Evolutionary conservation across 2,797 vertebrate species (phyloP).

Genomic region (Artibeus jamaicensis): DNA sequence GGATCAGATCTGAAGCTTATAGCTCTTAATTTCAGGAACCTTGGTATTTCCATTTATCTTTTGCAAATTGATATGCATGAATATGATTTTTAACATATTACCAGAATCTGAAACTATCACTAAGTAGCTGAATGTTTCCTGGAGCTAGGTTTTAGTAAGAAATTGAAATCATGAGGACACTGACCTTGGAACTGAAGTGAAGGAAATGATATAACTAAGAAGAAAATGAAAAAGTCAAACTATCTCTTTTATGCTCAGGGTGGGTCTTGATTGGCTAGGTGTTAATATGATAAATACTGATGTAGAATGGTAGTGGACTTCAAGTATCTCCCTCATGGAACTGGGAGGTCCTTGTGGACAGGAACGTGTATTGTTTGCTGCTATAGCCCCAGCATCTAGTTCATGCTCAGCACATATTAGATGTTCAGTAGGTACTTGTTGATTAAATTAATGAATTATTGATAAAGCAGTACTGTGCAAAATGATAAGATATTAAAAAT

Average conservation of each 20-base stretch:
- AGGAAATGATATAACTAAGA: conserved; percentile 32
- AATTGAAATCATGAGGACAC: conserved; percentile 41
- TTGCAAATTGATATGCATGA: conserved; percentile 61
- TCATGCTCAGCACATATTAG: not conserved
- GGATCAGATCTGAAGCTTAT: conserved; percentile 43
- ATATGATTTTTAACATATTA: conserved; percentile 64
- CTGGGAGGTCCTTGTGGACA: not conserved
- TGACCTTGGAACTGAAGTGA: conserved; percentile 40
- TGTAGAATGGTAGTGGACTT: not conserved
- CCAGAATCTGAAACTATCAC: conserved; percentile 41
- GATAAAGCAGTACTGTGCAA: conserved; percentile 20
- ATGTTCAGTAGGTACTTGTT: not conserved
- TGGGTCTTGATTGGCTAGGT: not conserved
- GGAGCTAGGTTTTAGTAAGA: conserved; percentile 58
- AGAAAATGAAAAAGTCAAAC: conserved; percentile 23
- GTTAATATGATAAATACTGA: not conserved
- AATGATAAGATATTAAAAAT: conserved; percentile 21
- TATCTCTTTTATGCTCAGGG: not conserved
- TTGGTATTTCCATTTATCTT: conserved; percentile 68
- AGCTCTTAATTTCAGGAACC: conserved; percentile 61
- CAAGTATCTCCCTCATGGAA: not conserved
- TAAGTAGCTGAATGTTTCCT: conserved; percentile 49
- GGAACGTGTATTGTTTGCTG: not conserved
- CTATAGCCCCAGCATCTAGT: not conserved
- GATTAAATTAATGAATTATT: not conserved